Evolutionary conservation across 1,140 invertebrate genomes (phyloP).

Genomic region (Drosophila cardini): DNA sequence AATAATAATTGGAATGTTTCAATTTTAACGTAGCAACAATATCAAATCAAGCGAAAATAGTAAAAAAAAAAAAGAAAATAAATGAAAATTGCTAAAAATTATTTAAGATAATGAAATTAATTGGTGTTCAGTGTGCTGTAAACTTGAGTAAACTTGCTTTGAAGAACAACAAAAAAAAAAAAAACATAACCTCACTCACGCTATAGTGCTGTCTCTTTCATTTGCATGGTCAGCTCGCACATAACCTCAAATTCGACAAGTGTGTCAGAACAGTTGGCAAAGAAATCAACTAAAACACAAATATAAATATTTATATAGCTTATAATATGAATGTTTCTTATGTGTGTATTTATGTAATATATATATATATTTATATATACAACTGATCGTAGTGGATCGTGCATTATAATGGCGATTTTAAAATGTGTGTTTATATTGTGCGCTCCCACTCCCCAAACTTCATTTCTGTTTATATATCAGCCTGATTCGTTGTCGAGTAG

Average conservation of each 20-base stretch:
- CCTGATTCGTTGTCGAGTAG: not conserved
- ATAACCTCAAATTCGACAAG: slow-evolving; percentile 29
- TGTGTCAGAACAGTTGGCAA: slow-evolving; percentile 3
- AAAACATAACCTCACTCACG: slow-evolving; percentile 8
- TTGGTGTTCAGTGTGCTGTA: slow-evolving; percentile 26
- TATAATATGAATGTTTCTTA: slow-evolving; percentile 61
- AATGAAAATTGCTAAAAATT: not conserved
- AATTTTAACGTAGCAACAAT: slow-evolving; percentile 33
- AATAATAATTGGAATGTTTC: slow-evolving; percentile 34
- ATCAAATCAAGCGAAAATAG: slow-evolving; percentile 16
- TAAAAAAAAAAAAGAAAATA: slow-evolving; percentile 1
- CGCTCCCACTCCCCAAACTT: not conserved
- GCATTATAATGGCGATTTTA: not conserved
- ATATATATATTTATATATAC: slow-evolving; percentile 43
- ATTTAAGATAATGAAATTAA: slow-evolving; percentile 4
- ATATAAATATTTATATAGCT: slow-evolving; percentile 23
- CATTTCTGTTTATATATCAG: too few species aligned
- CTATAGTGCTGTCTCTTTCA: slow-evolving; percentile 27
- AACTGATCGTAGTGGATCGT: slow-evolving; percentile 36
- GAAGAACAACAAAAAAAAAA: slow-evolving; percentile 1
- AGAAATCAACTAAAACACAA: slow-evolving; percentile 16
- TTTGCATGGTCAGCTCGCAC: slow-evolving; percentile 24
- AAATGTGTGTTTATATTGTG: slow-evolving; percentile 8
- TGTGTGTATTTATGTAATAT: slow-evolving; percentile 75
- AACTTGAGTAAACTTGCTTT: slow-evolving; percentile 18